phyloP scores from a whole-genome alignment of 2,888 invertebrate species.

The Ctenicera cuprea region DNA sequence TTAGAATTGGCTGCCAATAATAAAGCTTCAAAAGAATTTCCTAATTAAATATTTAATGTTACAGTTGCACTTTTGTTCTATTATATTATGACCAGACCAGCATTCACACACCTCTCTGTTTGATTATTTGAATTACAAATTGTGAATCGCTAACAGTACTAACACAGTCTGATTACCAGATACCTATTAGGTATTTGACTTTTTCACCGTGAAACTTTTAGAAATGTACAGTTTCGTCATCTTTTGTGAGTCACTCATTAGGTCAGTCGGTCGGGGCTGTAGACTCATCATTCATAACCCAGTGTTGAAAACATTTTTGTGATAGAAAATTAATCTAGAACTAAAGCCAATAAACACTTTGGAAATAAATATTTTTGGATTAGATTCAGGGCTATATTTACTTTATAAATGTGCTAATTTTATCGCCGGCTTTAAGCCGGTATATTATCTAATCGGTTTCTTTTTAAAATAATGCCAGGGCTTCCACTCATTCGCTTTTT shows the following conservation, averaged over 20 bases:
- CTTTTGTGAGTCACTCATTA: slow-evolving; percentile 6
- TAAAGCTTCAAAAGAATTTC: neutral
- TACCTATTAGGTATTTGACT: too few relatives aligned
- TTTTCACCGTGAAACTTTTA: too few relatives aligned
- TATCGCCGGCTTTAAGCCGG: slow-evolving; percentile 5
- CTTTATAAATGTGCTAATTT: neutral
- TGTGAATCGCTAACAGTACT: too few relatives aligned
- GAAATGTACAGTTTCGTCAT: neutral
- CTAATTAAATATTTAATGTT: neutral
- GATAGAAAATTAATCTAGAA: neutral
- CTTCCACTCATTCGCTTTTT: too few relatives aligned
- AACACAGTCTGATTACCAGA: too few relatives aligned
- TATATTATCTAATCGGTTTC: neutral
- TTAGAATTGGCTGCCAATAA: neutral
- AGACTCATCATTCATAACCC: too few relatives aligned
- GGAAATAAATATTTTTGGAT: slow-evolving; percentile 9
- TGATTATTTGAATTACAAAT: too few relatives aligned
- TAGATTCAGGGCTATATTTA: neutral
- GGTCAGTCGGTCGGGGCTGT: slow-evolving; percentile 4
- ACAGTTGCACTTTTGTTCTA: neutral
- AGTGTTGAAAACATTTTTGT: neutral
- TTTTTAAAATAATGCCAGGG: too few relatives aligned
- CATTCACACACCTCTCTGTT: too few relatives aligned
- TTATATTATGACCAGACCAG: too few relatives aligned
- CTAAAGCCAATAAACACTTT: neutral